Conservation (phyloP, 1,140 invertebrate genomes). For the Anagrus nilaparvatae region DNA sequence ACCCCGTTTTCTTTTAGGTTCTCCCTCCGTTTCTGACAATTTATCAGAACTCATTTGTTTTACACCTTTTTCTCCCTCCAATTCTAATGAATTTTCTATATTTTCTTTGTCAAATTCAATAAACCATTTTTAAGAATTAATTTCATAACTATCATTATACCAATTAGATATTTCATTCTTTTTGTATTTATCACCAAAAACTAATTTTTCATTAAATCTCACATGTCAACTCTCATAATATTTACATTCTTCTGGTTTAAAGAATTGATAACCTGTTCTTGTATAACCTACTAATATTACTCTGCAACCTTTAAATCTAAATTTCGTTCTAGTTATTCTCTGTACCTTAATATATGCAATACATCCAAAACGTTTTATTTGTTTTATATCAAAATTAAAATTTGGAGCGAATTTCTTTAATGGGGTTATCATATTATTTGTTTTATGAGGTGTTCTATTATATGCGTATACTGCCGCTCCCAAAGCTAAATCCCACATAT, state of each 20-base stretch:
- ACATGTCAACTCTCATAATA: slow-evolving; percentile 17
- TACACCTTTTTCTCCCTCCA: slow-evolving; percentile 7
- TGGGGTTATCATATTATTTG: slow-evolving; percentile 17
- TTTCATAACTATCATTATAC: not conserved
- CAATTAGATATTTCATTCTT: slow-evolving; percentile 10
- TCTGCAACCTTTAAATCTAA: slow-evolving; percentile 5
- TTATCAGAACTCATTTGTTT: not conserved
- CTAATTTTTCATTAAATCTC: slow-evolving; percentile 19
- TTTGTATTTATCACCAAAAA: slow-evolving; percentile 11
- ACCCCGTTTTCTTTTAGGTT: slow-evolving; percentile 7
- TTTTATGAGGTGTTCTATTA: slow-evolving; percentile 22
- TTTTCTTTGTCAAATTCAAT: slow-evolving; percentile 5
- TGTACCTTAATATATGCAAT: slow-evolving; percentile 12
- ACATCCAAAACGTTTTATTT: slow-evolving; percentile 17
- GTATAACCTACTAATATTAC: slow-evolving; percentile 15
- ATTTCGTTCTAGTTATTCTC: slow-evolving; percentile 11
- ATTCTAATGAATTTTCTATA: not conserved
- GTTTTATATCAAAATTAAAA: slow-evolving; percentile 10
- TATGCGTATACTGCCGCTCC: slow-evolving; percentile 22
- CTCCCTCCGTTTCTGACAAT: slow-evolving; percentile 9
- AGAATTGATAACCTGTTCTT: slow-evolving; percentile 15
- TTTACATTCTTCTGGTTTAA: slow-evolving; percentile 13
- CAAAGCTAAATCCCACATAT: slow-evolving; percentile 30
- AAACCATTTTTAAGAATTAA: slow-evolving; percentile 10
- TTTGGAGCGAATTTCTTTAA: slow-evolving; percentile 18